These are phyloP conservation scores for Sminthurides bifidus DNA, from an alignment of 1,140 invertebrate genomes.

Conservation along the genomic window DNA sequence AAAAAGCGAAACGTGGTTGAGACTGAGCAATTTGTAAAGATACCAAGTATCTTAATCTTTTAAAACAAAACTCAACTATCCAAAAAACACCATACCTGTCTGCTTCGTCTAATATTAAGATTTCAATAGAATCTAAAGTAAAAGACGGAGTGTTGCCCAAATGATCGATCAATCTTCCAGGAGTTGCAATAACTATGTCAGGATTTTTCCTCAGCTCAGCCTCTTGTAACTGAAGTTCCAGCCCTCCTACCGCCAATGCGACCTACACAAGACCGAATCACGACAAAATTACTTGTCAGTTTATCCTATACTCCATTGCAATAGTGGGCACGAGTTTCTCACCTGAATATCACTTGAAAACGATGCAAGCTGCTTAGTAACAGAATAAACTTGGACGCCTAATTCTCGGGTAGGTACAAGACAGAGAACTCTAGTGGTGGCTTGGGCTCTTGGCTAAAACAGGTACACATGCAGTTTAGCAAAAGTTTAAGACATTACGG, in stretches of 20 bases:
- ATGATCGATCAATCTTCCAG: constrained; percentile 93
- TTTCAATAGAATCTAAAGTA: constrained; percentile 77
- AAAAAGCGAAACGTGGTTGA: neutral
- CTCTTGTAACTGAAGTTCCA: constrained; percentile 52
- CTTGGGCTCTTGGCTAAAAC: constrained; percentile 43
- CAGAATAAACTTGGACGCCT: constrained; percentile 88
- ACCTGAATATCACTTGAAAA: constrained; percentile 50
- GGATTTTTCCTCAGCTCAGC: constrained; percentile 73
- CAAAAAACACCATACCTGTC: constrained; percentile 54
- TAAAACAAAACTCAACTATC: neutral
- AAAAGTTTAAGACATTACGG: neutral
- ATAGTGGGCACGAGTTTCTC: neutral
- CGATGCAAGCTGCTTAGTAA: constrained; percentile 79
- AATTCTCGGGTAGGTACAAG: constrained; percentile 93
- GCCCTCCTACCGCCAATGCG: constrained; percentile 75
- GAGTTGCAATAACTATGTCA: constrained; percentile 96
- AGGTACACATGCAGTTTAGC: neutral
- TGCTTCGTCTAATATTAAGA: constrained; percentile 88
- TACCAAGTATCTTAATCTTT: neutral
- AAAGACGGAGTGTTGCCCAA: constrained; percentile 91
- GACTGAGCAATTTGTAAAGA: neutral
- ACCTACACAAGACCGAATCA: constrained; percentile 41
- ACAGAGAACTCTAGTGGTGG: constrained; percentile 74
- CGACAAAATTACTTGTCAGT: neutral
- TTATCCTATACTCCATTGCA: neutral